Base-by-base conservation (phyloP, 2,113 vertebrate species). In the Nesoenas mayeri region DNA sequence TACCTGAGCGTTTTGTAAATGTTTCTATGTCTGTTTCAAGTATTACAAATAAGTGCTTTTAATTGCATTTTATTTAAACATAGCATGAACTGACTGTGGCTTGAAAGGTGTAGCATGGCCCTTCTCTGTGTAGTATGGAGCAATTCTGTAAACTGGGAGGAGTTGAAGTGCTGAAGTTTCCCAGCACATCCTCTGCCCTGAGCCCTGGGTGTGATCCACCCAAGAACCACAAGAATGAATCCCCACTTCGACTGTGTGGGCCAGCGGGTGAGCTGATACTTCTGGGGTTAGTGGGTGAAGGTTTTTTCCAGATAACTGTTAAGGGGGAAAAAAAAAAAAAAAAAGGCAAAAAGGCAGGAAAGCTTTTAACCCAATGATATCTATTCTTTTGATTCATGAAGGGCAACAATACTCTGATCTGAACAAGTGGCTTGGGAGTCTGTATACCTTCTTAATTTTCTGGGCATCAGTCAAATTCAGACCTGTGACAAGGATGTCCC, bases 181-280 rank as follows among this genome's bases (percentile, higher is more conserved):
- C 15, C 31, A 62, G 47, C 31, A 32, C 3, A 48, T 44, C 24
- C 20, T 62, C 13, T 90, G 18, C 51, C 10, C 13, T 66, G 24
- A 79, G 4, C 28, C 20, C 9, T 34, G 56, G 19, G 17, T n/a
- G n/a, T 58, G 5, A 18, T 50, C 74, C 32, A 61, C 32, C 6
- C 29, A 77, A 20, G 18, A 81, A 29, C 21, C 54, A 10, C 10
- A 29, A 42, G 31, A 54, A 50, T 2, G 1, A 77, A 24, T 88
- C 29, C 32, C 9, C 2, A 1, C 57, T 86, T 89, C 64, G 80
- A 7, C 25, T 61, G 7, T 36, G 5, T 28, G 15, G 22, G 17
- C 50, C n/a, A 51, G 8, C 0, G 0, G 8, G 11, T 36, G 31
- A 79, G 9, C 14, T 64, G 60, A 40, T 0, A 3, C 5, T 66